Base-by-base conservation (phyloP, 2,113 vertebrate species). In the Chelonoidis abingdonii region DNA sequence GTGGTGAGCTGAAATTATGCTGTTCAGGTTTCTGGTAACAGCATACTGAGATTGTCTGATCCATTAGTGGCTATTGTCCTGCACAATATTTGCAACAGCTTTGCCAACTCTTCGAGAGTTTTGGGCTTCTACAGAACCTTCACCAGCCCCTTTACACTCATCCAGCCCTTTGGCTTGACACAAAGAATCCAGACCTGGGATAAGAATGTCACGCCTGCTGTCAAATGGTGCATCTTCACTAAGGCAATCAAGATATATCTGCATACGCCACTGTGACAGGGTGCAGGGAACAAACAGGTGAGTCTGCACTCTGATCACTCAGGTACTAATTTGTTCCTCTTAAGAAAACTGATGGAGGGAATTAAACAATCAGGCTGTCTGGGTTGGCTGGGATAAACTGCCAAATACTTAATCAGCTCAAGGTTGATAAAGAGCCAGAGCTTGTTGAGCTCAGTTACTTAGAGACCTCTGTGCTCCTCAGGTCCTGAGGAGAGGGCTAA, bases 191-290 rank as follows among this genome's bases (percentile, higher is more conserved):
- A 35, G 14, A 88, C 19, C 25, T 49, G 47, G 86, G 35, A 24
- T 35, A 29, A 0, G 0, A 90, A 16, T 80, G 56, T 44, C 5
- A 31, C 1, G 4, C 27, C 44, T 80, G 12, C 3, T 56, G 49
- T 82, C 35, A 81, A 21, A 75, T 24, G 16, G 2, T 56, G 19
- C 27, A 65, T 35, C 49, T 92, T 22, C 21, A 81, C 5, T 38
- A 19, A 21, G 65, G 21, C 17, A 4, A 27, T 8, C 19, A 5
- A 10, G 7, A 84, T 81, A 29, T 6, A 84, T 4, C 27, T 22
- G 7, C 2, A 3, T 53, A 31, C 0, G 6, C 17, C 7, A 22
- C 1, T 52, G 9, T 62, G 59, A 35, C 29, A 62, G 25, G 3
- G 59, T 14, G 11, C 62, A 65, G 31, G 62, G 62, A 65, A 31